Conservation (phyloP, 2,113 vertebrate species). For the Sitta europaea region DNA sequence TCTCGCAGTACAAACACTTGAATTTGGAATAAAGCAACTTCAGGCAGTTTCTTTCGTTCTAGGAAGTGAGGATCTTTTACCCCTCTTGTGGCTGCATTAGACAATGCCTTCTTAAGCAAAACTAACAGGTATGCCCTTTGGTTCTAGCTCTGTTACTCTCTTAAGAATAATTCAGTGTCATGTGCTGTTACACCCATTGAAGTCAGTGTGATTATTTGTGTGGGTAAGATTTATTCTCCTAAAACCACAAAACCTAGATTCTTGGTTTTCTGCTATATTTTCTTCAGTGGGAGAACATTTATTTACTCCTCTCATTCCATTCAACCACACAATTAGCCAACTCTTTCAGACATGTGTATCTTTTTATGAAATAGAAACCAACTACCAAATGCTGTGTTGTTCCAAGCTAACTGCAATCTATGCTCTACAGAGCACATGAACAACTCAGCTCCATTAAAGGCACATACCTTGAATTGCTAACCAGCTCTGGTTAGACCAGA, state of each 20-base stretch:
- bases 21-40: neutral
- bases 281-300: neutral
- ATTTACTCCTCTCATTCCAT: neutral
- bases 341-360: neutral
- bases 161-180: neutral
- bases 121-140: neutral
- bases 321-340: neutral
- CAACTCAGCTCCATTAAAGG: neutral
- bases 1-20: neutral
- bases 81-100: neutral
- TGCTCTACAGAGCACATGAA: neutral
- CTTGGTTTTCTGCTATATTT: neutral
- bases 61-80: neutral
- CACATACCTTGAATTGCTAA: conserved; percentile 1
- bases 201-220: neutral
- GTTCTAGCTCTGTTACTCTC: neutral
- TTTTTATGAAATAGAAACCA: conserved; percentile 56
- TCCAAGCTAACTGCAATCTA: neutral
- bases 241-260: neutral
- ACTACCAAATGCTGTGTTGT: neutral
- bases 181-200: neutral
- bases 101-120: neutral
- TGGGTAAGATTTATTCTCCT: neutral
- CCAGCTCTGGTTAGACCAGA: conserved; percentile 19
- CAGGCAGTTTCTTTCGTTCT: neutral